These are phyloP conservation scores for Leptestheria dahalacensis DNA, from an alignment of 1,140 invertebrate species.

Conservation along the genomic window DNA sequence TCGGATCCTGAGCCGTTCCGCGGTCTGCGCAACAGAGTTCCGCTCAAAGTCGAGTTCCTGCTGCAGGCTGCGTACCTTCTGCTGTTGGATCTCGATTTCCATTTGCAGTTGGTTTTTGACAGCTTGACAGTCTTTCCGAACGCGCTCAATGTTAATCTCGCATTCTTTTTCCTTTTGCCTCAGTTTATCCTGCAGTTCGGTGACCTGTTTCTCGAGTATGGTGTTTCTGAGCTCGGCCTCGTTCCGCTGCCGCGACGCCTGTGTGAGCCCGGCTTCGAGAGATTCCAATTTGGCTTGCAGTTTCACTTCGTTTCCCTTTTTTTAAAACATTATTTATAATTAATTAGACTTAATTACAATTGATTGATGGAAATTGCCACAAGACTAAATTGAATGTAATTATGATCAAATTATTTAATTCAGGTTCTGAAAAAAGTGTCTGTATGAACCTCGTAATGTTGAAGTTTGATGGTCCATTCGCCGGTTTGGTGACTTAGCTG, in stretches of 20 bases:
- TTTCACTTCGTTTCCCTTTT: not conserved
- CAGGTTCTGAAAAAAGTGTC: not conserved
- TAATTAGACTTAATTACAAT: too few relatives aligned
- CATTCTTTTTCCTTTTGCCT: not conserved
- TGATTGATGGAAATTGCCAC: not conserved
- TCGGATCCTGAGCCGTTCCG: not conserved
- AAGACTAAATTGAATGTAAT: not conserved
- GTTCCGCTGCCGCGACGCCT: not conserved
- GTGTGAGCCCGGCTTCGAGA: not conserved
- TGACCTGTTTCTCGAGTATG: not conserved
- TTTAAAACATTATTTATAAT: too few relatives aligned
- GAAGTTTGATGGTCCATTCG: constrained; percentile 1
- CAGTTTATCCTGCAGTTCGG: not conserved
- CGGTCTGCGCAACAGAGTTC: not conserved
- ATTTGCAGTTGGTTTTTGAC: not conserved
- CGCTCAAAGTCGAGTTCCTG: not conserved
- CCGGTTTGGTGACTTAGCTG: not conserved
- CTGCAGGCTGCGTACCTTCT: not conserved
- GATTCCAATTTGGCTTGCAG: not conserved
- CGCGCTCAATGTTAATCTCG: not conserved
- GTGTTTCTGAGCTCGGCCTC: not conserved
- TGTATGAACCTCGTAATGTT: not conserved
- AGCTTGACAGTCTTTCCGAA: not conserved
- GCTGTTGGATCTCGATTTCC: not conserved
- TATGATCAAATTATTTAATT: not conserved